phyloP scores from a whole-genome alignment of 2,797 vertebrate genomes.

The Parauchenoglanis punctatus region DNA sequence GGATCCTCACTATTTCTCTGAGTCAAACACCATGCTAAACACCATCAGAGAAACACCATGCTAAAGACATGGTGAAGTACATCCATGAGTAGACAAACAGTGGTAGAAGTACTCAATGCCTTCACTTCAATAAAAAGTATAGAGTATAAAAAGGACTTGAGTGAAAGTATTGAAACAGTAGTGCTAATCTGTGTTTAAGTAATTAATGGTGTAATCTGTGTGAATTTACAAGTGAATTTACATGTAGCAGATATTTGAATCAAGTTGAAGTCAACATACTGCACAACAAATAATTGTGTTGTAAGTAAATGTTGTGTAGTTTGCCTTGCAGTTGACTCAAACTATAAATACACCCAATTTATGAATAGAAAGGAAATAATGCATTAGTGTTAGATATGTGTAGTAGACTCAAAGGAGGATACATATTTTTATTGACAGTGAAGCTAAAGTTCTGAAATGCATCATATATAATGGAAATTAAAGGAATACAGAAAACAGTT shows the following conservation, averaged over 20 bases:
- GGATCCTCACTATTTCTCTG: neutral
- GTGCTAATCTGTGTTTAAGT: neutral
- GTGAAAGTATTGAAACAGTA: neutral
- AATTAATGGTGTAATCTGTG: neutral
- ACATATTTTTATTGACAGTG: neutral
- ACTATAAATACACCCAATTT: neutral
- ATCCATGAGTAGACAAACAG: neutral
- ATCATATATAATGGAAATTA: neutral
- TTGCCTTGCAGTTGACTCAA: neutral
- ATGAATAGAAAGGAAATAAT: neutral
- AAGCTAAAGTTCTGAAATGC: neutral
- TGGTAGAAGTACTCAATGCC: neutral
- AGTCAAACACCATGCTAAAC: neutral
- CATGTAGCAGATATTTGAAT: neutral
- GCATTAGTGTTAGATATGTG: neutral
- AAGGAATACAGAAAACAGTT: neutral
- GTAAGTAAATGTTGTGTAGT: neutral
- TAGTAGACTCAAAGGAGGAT: too few species aligned
- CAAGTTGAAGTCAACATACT: neutral
- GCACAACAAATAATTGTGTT: neutral
- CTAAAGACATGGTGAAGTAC: neutral
- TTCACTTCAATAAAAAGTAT: neutral
- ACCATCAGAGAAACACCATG: neutral
- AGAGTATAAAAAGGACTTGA: neutral
- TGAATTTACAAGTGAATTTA: neutral